phyloP scores from a whole-genome alignment of 2,113 vertebrate species.

The Fulmarus glacialis region DNA sequence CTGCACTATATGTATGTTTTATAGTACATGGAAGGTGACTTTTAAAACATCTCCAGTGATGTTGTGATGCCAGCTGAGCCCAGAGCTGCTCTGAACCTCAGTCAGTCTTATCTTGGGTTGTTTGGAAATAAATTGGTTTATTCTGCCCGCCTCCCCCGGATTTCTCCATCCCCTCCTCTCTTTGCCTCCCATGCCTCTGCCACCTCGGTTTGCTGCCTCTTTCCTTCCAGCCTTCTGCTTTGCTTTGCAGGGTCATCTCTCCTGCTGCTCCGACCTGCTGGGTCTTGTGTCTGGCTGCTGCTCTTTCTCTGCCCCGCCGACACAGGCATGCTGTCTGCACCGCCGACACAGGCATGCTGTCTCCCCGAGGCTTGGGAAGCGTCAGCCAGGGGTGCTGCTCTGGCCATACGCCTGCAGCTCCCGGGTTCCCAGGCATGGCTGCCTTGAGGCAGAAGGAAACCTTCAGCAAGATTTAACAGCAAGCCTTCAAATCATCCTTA shows the following conservation, averaged over 20 bases:
- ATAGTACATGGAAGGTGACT: slow-evolving; percentile 54
- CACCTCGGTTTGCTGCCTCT: not conserved
- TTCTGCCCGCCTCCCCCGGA: not conserved
- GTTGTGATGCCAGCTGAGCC: not conserved
- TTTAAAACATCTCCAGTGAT: slow-evolving; percentile 34
- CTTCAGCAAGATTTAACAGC: not conserved
- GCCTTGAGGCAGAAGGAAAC: not conserved
- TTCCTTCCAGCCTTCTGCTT: not conserved
- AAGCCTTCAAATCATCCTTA: not conserved
- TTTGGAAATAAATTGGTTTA: not conserved
- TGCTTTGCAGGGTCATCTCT: not conserved
- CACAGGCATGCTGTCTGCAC: too few species aligned
- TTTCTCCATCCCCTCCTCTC: not conserved
- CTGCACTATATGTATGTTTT: slow-evolving; percentile 53
- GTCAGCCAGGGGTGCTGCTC: not conserved
- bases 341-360: too few species aligned
- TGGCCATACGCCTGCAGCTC: not conserved
- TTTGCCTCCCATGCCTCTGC: not conserved
- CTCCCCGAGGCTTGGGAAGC: not conserved
- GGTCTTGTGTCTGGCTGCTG: not conserved
- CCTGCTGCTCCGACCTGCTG: not conserved
- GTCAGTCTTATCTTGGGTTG: not conserved
- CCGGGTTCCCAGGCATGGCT: not conserved
- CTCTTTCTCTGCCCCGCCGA: not conserved
- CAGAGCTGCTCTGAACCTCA: not conserved